Conservation (phyloP, 1,140 invertebrate species). For the Gyrodactylus salaris region DNA sequence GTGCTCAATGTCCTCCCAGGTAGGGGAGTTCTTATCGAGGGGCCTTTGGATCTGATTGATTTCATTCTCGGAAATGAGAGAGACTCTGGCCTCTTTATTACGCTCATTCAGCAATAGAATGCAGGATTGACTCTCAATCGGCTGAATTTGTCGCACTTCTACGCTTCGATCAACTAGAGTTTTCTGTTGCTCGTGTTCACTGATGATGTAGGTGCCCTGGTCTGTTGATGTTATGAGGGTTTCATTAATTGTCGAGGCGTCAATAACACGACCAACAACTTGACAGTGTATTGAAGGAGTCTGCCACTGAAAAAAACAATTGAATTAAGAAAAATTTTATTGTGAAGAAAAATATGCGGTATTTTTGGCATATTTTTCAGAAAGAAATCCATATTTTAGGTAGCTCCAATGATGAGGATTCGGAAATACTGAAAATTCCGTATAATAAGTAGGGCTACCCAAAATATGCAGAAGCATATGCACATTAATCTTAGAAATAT, state of each 20-base stretch:
- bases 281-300: not conserved
- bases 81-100: not conserved
- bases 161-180: not conserved
- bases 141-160: not conserved
- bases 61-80: not conserved
- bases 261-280: not conserved
- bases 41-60: not conserved
- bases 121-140: not conserved
- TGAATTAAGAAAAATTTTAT: too few relatives aligned
- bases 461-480: too few relatives aligned
- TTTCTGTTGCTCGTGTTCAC: not conserved
- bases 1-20: not conserved
- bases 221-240: not conserved
- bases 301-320: not conserved
- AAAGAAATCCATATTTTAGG: too few relatives aligned
- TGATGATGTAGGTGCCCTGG: not conserved
- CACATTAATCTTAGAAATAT: too few relatives aligned
- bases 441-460: too few relatives aligned
- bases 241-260: not conserved
- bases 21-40: not conserved
- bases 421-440: too few relatives aligned
- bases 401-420: too few relatives aligned
- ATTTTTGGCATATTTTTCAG: too few relatives aligned
- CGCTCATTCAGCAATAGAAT: not conserved
- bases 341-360: too few relatives aligned